Conservation (phyloP, 2,797 vertebrate genomes). For the Melanogrammus aeglefinus region DNA sequence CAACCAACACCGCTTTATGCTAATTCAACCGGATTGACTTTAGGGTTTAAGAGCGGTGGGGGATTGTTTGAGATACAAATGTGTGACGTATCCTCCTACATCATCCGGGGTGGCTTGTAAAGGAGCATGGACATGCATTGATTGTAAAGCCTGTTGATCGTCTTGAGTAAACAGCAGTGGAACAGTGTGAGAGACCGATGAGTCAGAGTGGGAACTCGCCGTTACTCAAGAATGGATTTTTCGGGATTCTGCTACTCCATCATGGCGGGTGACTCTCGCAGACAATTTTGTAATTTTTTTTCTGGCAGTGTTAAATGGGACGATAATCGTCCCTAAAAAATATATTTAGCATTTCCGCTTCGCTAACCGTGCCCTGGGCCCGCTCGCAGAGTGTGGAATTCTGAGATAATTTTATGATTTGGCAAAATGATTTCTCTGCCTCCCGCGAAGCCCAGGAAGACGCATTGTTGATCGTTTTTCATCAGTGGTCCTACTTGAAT, state of each 20-base stretch:
- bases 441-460: slow-evolving; percentile 28
- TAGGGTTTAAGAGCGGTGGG: background rate
- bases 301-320: background rate
- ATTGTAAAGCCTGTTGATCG: background rate
- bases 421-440: slow-evolving; percentile 30
- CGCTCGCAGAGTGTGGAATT: background rate
- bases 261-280: background rate
- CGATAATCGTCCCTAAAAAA: background rate
- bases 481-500: slow-evolving; percentile 42
- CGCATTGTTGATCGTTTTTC: slow-evolving; percentile 29
- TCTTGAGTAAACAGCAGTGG: background rate
- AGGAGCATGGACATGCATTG: background rate
- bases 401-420: background rate
- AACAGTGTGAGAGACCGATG: background rate
- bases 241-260: background rate
- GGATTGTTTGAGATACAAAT: slow-evolving; percentile 1
- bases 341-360: background rate
- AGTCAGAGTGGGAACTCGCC: background rate
- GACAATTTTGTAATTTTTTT: background rate
- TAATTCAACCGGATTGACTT: background rate
- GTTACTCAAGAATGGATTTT: background rate
- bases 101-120: background rate
- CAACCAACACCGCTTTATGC: background rate
- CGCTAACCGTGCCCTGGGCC: background rate
- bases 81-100: background rate